Percentiles rank a stretch among this genome's conserved stretches.
Conservation (phyloP, 2,113 vertebrate genomes). For the Pipa parva region DNA sequence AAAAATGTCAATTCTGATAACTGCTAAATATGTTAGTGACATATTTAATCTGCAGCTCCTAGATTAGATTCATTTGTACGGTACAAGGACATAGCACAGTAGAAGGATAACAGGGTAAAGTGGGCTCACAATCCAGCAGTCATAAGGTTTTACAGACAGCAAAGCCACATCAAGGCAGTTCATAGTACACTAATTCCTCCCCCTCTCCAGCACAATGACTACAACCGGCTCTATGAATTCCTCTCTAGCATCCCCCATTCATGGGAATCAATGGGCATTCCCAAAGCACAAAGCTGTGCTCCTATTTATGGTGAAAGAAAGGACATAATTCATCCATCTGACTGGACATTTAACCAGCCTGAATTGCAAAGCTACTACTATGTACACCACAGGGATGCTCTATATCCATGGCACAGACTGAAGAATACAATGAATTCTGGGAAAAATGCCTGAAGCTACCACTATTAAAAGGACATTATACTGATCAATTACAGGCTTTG, state of each 20-base stretch:
- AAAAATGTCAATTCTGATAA: too few relatives aligned
- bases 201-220: constrained; percentile 23
- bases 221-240: constrained; percentile 11
- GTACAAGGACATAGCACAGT: too few relatives aligned
- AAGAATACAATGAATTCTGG: too few relatives aligned
- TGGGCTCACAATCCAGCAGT: too few relatives aligned
- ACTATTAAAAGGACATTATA: too few relatives aligned
- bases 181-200: constrained; percentile 1
- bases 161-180: constrained; percentile 18
- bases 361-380: constrained; percentile 5
- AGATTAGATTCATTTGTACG: too few relatives aligned
- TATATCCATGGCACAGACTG: too few relatives aligned
- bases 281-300: constrained; percentile 10
- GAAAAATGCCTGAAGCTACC: too few relatives aligned
- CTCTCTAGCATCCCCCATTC: constrained; percentile 16
- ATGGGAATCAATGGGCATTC: constrained; percentile 14
- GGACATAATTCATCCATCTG: constrained; percentile 23
- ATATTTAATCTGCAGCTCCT: too few relatives aligned
- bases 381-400: neutral
- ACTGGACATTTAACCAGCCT: constrained; percentile 15
- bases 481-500: too few relatives aligned
- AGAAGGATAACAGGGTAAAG: too few relatives aligned
- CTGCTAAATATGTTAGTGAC: too few relatives aligned
- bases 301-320: constrained; percentile 24
- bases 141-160: constrained; percentile 6